phyloP scores from a whole-genome alignment of 2,888 invertebrate species.

The Eilema sororculum region DNA sequence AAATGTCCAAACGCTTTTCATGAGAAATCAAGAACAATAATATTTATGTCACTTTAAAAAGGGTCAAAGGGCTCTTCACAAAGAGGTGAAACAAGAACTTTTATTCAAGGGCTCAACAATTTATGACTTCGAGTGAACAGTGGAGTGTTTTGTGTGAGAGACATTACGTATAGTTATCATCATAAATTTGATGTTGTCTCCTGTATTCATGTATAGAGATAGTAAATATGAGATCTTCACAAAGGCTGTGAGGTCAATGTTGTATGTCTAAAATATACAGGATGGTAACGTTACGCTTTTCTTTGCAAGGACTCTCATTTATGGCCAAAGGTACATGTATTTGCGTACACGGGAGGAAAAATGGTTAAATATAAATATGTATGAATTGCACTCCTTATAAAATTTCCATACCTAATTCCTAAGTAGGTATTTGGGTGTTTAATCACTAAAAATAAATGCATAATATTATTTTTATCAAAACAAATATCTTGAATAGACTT shows the following conservation, averaged over 20 bases:
- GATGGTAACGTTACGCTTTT: background rate
- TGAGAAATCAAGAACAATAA: background rate
- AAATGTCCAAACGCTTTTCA: background rate
- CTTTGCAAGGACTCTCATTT: too few relatives aligned
- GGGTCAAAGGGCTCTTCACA: background rate
- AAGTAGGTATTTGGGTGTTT: too few relatives aligned
- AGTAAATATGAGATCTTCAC: background rate
- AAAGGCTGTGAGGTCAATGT: background rate
- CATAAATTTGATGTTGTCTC: background rate
- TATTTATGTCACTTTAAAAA: conserved; percentile 1
- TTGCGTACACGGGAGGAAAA: too few relatives aligned
- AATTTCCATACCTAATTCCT: background rate
- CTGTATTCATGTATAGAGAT: background rate
- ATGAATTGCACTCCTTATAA: background rate
- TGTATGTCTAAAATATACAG: background rate
- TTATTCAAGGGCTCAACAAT: background rate
- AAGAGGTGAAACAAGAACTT: background rate
- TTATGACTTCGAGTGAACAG: background rate
- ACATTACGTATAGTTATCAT: conserved; percentile 2
- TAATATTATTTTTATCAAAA: background rate
- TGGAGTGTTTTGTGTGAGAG: background rate
- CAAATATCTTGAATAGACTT: too few relatives aligned
- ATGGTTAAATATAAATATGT: background rate
- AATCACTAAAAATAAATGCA: too few relatives aligned
- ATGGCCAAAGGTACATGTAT: too few relatives aligned